A percentile compares a stretch with the other conserved stretches of the same genome.
phyloP scores from a whole-genome alignment of 1,140 invertebrate species.

The Drosophila simulans region DNA sequence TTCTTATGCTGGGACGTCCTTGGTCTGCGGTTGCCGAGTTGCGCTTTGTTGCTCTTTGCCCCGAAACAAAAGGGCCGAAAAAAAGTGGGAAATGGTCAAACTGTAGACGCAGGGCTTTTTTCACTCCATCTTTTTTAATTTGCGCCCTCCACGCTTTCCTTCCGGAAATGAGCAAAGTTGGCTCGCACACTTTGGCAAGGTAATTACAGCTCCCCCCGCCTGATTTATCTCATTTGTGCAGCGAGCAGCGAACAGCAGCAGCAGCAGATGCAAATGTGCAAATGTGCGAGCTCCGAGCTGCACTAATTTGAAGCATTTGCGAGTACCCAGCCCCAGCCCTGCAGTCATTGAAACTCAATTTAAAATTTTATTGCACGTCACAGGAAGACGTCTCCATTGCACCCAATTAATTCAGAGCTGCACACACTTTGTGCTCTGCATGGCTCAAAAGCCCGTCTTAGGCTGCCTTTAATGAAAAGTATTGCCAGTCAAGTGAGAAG shows the following conservation, averaged over 20 bases:
- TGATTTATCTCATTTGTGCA: slow-evolving; percentile 48
- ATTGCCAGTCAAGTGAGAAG: slow-evolving; percentile 18
- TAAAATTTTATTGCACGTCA: slow-evolving; percentile 20
- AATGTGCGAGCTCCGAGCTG: slow-evolving; percentile 14
- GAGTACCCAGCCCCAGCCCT: not conserved
- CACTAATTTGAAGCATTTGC: slow-evolving; percentile 38
- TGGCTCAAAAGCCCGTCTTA: slow-evolving; percentile 9
- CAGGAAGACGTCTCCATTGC: slow-evolving; percentile 24
- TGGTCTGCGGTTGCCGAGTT: slow-evolving; percentile 53
- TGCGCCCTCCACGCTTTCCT: slow-evolving; percentile 42
- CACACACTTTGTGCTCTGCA: not conserved
- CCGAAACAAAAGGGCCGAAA: not conserved
- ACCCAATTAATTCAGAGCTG: slow-evolving; percentile 36
- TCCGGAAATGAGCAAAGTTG: slow-evolving; percentile 59
- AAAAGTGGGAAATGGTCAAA: slow-evolving; percentile 32
- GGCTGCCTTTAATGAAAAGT: slow-evolving; percentile 27
- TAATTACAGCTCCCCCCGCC: slow-evolving; percentile 56
- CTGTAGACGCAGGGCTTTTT: slow-evolving; percentile 37
- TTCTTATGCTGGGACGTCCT: slow-evolving; percentile 51
- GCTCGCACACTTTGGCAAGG: slow-evolving; percentile 43
- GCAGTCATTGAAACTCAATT: slow-evolving; percentile 44
- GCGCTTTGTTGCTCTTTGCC: slow-evolving; percentile 46
- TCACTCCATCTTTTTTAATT: slow-evolving; percentile 65
- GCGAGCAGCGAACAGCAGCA: slow-evolving; percentile 1
- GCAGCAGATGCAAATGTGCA: slow-evolving; percentile 17